These are phyloP conservation scores for Xestia ashworthii DNA, from an alignment of 2,888 invertebrate species.

Conservation along the genomic window DNA sequence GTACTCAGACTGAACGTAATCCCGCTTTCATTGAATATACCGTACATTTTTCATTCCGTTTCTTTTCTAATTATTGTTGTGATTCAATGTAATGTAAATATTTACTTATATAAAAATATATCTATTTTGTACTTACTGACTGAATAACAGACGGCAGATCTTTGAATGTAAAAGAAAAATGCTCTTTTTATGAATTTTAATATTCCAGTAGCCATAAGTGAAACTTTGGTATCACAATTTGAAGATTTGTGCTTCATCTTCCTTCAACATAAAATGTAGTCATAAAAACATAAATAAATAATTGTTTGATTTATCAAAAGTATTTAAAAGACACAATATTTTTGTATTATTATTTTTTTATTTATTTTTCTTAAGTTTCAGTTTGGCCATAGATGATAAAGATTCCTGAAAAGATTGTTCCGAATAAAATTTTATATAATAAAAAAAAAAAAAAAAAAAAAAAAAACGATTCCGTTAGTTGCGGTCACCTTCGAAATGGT, in stretches of 20 bases:
- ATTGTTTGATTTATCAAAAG: constrained; percentile 64
- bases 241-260: constrained; percentile 65
- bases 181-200: constrained; percentile 59
- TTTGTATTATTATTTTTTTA: constrained; percentile 85
- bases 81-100: constrained; percentile 85
- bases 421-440: constrained; percentile 84
- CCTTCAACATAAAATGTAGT: constrained; percentile 60
- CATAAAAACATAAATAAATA: constrained; percentile 57
- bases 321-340: constrained; percentile 85
- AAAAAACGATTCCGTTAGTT: too few species aligned
- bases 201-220: constrained; percentile 66
- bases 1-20: constrained; percentile 71
- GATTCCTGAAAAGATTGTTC: constrained; percentile 79
- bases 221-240: constrained; percentile 60
- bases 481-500: neutral
- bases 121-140: constrained; percentile 86
- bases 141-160: constrained; percentile 65
- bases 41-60: constrained; percentile 80
- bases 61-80: constrained; percentile 75
- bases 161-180: constrained; percentile 58
- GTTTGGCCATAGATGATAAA: constrained; percentile 76
- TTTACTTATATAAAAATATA: constrained; percentile 69
- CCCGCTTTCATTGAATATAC: constrained; percentile 63
- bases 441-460: too few species aligned
- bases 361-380: constrained; percentile 78